Evolutionary conservation across 2,797 vertebrate genomes (phyloP), one percentile per base, ranked within the genome.

Genomic region (Hydrophis major): DNA sequence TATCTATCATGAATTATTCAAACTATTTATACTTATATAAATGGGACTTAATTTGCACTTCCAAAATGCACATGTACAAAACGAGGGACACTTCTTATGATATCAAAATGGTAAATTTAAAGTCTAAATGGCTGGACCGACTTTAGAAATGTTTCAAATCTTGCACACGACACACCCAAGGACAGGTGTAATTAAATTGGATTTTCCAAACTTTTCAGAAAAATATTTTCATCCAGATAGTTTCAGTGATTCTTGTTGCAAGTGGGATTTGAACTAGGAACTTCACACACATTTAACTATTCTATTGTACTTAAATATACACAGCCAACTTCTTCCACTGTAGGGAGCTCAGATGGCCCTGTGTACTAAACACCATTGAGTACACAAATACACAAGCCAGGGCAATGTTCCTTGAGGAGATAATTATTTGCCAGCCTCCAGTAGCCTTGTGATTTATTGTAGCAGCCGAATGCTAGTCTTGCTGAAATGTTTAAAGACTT

Each of bases 401-500:
- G 93, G 69, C 92, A 90, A 59, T 86, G 53, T 8, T 88, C 86
- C 63, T 1, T 1, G 42, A 93, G 55, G 4, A 63, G 87, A 28
- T 53, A 47, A 42, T 27, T 94, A 88, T 95, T 92, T 47, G 37
- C 88, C n/a, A 86, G 59, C 42, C 0, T 16, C 90, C 61, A 92
- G 83, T 78, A 91, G 78, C 47, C 55, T 91, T 93, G 57, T 63
- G n/a, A 47, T 90, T 93, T 93, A 87, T 89, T 7, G 32, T 91
- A 59, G 55, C 20, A 53, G 86, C 42, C 60, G 91, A 94, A 87
- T 66, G 86, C 94, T 95, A 66, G 90, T 53, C 53, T 86, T 56
- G 42, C 57, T 94, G 74, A 78, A 86, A 91, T 87, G 47, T 28
- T 4, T 89, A 91, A 83, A 89, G 90, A 94, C 59, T 60, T 60